These are phyloP conservation scores for Hephaestus fuliginosus DNA, from an alignment of 2,797 vertebrate genomes.

Conservation along the genomic window DNA sequence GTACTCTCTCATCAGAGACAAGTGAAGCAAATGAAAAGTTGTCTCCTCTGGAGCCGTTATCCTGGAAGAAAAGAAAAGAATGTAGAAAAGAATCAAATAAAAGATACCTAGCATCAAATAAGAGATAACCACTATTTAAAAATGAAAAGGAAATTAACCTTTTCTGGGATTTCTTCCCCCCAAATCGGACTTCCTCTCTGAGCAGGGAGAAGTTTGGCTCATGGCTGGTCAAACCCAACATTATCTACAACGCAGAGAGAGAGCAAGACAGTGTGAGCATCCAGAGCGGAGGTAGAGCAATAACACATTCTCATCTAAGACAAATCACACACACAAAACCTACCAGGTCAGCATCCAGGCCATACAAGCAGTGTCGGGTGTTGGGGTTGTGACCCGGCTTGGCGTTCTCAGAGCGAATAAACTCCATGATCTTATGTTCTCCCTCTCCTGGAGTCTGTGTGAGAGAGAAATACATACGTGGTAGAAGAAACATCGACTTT, in stretches of 20 bases:
- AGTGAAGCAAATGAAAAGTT: conserved; percentile 96
- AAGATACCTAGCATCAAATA: no score
- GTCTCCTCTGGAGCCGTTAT: conserved; percentile 97
- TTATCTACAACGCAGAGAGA: conserved; percentile 88
- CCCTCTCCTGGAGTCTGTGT: conserved; percentile 96
- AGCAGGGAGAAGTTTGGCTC: conserved; percentile 97
- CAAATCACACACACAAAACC: conserved; percentile 20
- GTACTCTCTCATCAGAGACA: conserved; percentile 99
- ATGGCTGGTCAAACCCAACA: conserved; percentile 98
- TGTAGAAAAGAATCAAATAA: neutral
- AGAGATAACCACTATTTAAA: neutral
- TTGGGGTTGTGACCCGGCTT: conserved; percentile 93
- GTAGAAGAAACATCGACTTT: neutral
- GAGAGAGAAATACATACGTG: neutral
- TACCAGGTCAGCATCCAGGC: conserved; percentile 99
- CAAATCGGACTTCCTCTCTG: conserved; percentile 98
- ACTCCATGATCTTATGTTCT: conserved; percentile 99
- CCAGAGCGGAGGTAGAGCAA: neutral
- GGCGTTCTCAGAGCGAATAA: conserved; percentile 94
- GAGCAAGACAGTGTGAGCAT: neutral
- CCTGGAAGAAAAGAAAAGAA: conserved; percentile 78
- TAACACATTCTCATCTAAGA: neutral
- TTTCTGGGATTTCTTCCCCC: conserved; percentile 96
- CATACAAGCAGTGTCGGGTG: conserved; percentile 98
- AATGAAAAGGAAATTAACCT: conserved; percentile 76